Base-by-base conservation (phyloP, 2,888 invertebrate genomes). In the Heliconius ismenius region DNA sequence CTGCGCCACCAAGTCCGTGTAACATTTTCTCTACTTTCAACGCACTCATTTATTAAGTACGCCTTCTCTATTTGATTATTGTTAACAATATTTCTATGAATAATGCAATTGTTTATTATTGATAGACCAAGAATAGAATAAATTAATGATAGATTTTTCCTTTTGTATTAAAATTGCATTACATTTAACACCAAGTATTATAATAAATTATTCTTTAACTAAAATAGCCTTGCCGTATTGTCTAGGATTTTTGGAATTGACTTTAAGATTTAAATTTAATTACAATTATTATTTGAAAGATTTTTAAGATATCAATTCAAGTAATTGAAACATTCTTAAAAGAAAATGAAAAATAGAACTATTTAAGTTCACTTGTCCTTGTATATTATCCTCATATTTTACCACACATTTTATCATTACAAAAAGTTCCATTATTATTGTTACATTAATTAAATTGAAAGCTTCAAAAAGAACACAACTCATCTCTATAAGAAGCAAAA, bases 21-120 rank as follows among this genome's bases (percentile, higher is more conserved):
- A 7, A 49, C 3, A 11, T 39, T 39, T 39, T 39, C 39, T 39
- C 11, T 39, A 39, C 9, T 39, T 39, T 39, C 2, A 39, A 54
- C 11, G 62, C 28, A 26, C 24, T 24, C 11, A 0, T 10, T 64
- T 21, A 21, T 21, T 21, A 64, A 32, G 32, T 2, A 36, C 64
- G 64, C n/a, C 32, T 36, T 32, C 21, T 21, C 10, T 32, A 21
- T 64, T 65, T 21, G 1, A 36, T 65, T 36, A 65, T 65, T n/a
- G 4, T 65, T n/a, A 64, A 65, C 36, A 65, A 65, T 65, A 65
- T 65, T 21, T 2, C 49, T 49, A 21, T 49, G 36, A 36, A 65
- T 65, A 36, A 32, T 36, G 36, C 65, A 65, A 65, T n/a, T 65
- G n/a, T 65, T 64, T n/a, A 11, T 65, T 65, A 65, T 65, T 65